Base-by-base conservation (phyloP, 2,113 vertebrate species). In the Sterna hirundo region DNA sequence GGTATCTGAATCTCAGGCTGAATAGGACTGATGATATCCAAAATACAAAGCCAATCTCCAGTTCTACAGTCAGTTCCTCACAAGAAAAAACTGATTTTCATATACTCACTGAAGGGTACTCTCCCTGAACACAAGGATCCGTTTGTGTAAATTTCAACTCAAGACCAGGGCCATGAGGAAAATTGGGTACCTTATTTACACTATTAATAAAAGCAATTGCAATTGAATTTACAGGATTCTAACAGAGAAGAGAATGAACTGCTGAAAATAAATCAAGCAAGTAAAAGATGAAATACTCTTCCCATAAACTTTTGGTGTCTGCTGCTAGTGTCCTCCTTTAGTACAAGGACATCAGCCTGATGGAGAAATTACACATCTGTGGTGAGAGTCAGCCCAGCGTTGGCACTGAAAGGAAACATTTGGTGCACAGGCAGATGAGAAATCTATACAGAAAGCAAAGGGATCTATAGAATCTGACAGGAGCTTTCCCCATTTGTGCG, bases 261-360 rank as follows among this genome's bases (percentile, higher is more conserved):
- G 30, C 27, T 74, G 27, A 36, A 93, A 75, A 94, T 80, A 88
- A 68, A 93, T 74, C 38, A 71, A 86, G 15, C 7, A 83, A 92
- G 7, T 69, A 64, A 61, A 86, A 74, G 11, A 11, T 14, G 25
- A 80, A 96, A 65, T 25, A 22, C 10, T 77, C 44, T 51, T 85
- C 29, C 52, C 1, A 0, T 23, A 72, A 83, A 34, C 34, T 93
- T 94, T 36, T 90, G 36, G 44, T 86, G 15, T n/a, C 55, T 70
- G 34, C 42, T 82, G 29, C 61, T 69, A 16, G 8, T n/a, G 71
- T 16, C 3, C 20, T 13, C 13, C 61, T 6, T 42, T 89, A 32
- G 78, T 47, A 75, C 15, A 58, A 44, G 22, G 52, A 46, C 51
- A 75, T 29, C 4, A 13, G 5, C 29, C 70, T 65, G 22, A 49